Evolutionary conservation across 1,140 invertebrate species (phyloP).

Genomic region (Ganaspis sp.): DNA sequence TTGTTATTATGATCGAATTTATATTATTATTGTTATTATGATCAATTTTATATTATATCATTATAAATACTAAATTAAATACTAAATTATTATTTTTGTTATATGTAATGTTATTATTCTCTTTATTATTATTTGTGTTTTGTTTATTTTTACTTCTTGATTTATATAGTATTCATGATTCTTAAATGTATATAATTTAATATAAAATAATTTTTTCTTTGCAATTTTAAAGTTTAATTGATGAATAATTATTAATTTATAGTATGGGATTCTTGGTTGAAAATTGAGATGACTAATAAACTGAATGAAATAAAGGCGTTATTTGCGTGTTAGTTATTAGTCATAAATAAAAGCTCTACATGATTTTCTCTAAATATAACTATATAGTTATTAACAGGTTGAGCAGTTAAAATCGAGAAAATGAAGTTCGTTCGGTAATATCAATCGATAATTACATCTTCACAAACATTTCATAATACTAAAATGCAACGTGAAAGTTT

Average conservation of each 20-base stretch:
- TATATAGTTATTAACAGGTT: not conserved
- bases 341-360: conserved; percentile 8
- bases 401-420: not conserved
- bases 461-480: conserved; percentile 1
- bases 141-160: too few relatives aligned
- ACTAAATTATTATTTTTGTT: too few relatives aligned
- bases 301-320: not conserved
- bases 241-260: not conserved
- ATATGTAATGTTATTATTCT: too few relatives aligned
- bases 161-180: too few relatives aligned
- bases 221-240: not conserved
- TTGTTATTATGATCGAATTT: too few relatives aligned
- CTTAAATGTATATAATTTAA: too few relatives aligned
- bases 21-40: too few relatives aligned
- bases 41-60: too few relatives aligned
- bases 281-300: conserved; percentile 1
- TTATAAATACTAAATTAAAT: too few relatives aligned
- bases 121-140: too few relatives aligned
- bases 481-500: not conserved
- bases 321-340: conserved; percentile 8
- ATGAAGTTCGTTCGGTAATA: not conserved
- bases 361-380: not conserved
- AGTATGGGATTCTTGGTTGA: not conserved
- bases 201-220: too few relatives aligned
- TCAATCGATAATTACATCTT: conserved; percentile 8